Evolutionary conservation across 2,888 invertebrate genomes (phyloP).

Genomic region (Colletes collaris): DNA sequence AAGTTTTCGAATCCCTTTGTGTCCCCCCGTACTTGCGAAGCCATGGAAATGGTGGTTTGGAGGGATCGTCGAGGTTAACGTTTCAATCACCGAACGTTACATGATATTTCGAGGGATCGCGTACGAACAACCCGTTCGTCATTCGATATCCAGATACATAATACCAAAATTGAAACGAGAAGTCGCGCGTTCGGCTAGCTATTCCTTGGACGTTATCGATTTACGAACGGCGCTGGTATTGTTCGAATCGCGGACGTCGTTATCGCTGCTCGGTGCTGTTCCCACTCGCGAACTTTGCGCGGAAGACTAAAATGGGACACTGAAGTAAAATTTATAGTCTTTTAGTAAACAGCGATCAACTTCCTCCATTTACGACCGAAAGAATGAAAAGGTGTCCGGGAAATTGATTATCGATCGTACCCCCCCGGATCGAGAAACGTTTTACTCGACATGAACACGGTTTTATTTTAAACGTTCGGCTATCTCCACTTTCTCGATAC

Average conservation of each 20-base stretch:
- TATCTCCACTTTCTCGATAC: neutral
- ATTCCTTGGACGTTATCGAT: slow-evolving; percentile 50
- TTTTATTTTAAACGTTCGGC: neutral
- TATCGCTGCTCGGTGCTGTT: slow-evolving; percentile 14
- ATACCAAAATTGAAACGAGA: slow-evolving; percentile 6
- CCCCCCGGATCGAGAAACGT: neutral
- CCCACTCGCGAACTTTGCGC: slow-evolving; percentile 2
- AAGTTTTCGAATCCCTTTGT: neutral
- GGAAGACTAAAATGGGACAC: neutral
- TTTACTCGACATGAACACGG: neutral
- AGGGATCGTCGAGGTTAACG: neutral
- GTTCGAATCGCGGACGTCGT: slow-evolving; percentile 41
- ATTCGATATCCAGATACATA: slow-evolving; percentile 26
- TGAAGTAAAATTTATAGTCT: slow-evolving; percentile 14
- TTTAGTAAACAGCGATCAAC: neutral
- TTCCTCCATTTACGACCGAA: neutral
- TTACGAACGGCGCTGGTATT: slow-evolving; percentile 37
- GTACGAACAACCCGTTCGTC: neutral
- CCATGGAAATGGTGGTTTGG: neutral
- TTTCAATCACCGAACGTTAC: neutral
- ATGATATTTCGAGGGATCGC: neutral
- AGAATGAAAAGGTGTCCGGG: slow-evolving; percentile 1
- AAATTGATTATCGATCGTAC: slow-evolving; percentile 4
- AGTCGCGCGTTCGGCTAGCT: slow-evolving; percentile 33
- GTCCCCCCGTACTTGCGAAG: neutral